phyloP scores from a whole-genome alignment of 2,888 invertebrate species.

The Leptopterna dolabrata region DNA sequence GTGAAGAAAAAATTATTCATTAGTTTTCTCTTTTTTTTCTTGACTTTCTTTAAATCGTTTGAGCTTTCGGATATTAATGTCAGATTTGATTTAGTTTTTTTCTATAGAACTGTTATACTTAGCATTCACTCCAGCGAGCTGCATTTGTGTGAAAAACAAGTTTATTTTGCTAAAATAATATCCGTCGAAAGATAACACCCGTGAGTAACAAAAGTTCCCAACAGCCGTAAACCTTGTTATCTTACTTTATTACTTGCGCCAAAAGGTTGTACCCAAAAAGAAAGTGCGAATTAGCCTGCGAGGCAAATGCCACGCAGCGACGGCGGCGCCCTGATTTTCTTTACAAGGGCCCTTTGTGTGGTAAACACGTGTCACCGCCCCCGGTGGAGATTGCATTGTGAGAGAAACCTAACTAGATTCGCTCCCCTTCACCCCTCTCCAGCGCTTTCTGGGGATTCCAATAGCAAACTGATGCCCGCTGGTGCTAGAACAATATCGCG shows the following conservation, averaged over 20 bases:
- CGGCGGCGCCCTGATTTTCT: slow-evolving; percentile 19
- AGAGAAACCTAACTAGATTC: slow-evolving; percentile 16
- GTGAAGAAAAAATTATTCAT: too few species aligned
- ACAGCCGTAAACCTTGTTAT: background rate
- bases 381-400: slow-evolving; percentile 22
- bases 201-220: background rate
- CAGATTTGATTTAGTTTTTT: too few species aligned
- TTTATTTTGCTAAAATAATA: background rate
- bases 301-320: slow-evolving; percentile 16
- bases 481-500: slow-evolving; percentile 13
- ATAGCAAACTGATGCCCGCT: background rate
- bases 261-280: background rate
- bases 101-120: too few species aligned
- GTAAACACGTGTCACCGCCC: slow-evolving; percentile 31
- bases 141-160: background rate
- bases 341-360: slow-evolving; percentile 23
- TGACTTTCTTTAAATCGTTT: too few species aligned
- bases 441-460: slow-evolving; percentile 1
- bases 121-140: background rate
- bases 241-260: background rate
- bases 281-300: slow-evolving; percentile 5
- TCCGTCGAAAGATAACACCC: background rate
- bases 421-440: background rate
- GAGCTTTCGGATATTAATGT: too few species aligned
- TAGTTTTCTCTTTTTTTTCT: too few species aligned